Conservation (phyloP, 2,113 vertebrate genomes). For the Camelus dromedarius region DNA sequence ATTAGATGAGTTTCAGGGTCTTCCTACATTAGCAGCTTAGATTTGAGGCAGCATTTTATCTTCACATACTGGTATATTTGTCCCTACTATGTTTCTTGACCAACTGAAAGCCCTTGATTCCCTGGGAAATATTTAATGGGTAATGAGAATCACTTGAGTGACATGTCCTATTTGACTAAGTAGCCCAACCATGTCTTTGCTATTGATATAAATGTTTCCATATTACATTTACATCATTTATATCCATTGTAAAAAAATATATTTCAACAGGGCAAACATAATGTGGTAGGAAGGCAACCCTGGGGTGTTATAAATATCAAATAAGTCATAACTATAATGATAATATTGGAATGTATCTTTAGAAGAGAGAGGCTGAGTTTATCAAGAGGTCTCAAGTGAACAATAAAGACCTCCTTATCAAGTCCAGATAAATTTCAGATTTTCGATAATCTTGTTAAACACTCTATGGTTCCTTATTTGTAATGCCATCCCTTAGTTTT, state of each 20-base stretch:
- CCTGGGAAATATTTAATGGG: slow-evolving; percentile 39
- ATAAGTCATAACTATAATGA: slow-evolving; percentile 72
- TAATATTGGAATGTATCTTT: slow-evolving; percentile 79
- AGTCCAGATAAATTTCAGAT: slow-evolving; percentile 75
- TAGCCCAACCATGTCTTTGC: slow-evolving; percentile 49
- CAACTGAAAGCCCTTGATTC: slow-evolving; percentile 55
- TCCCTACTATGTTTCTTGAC: slow-evolving; percentile 62
- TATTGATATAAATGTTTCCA: slow-evolving; percentile 72
- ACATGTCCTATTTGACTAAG: slow-evolving; percentile 51
- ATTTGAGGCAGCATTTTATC: slow-evolving; percentile 1
- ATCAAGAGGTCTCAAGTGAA: slow-evolving; percentile 72
- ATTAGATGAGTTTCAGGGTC: slow-evolving; percentile 43
- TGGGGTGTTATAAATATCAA: slow-evolving; percentile 48
- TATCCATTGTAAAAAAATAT: slow-evolving; percentile 57
- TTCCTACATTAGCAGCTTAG: neutral
- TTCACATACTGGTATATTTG: slow-evolving; percentile 39
- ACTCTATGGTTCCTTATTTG: slow-evolving; percentile 51
- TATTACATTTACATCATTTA: slow-evolving; percentile 25
- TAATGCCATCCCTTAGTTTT: slow-evolving; percentile 65
- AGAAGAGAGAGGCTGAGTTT: slow-evolving; percentile 78
- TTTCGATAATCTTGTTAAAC: slow-evolving; percentile 77
- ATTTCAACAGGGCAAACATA: slow-evolving; percentile 74
- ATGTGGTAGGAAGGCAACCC: slow-evolving; percentile 31
- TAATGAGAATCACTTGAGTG: slow-evolving; percentile 68
- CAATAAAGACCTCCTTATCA: slow-evolving; percentile 67